Conservation (phyloP, 35 echinoderm and acorn worm species). For the Anneissia japonica region DNA sequence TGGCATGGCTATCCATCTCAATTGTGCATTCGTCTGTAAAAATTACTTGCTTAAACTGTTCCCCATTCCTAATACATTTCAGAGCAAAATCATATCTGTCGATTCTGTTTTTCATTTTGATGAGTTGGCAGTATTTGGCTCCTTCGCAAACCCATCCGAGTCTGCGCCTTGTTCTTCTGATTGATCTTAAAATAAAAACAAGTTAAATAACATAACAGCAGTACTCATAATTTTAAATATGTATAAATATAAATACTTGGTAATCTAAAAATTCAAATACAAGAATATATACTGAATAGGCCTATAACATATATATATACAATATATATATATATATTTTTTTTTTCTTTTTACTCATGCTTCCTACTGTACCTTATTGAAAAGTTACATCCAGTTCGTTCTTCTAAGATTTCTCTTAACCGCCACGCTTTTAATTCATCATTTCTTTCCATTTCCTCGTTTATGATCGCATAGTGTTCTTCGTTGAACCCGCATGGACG, state of each 20-base stretch:
- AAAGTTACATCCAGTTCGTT: neutral
- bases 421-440: neutral
- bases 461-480: neutral
- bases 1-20: neutral
- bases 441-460: neutral
- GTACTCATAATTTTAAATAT: too few relatives aligned
- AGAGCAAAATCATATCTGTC: neutral
- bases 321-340: too few relatives aligned
- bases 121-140: constrained; percentile 20
- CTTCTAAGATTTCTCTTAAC: neutral
- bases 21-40: constrained; percentile 54
- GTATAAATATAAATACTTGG: too few relatives aligned
- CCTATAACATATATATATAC: too few relatives aligned
- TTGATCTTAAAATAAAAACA: neutral
- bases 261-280: too few relatives aligned
- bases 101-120: neutral
- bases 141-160: constrained; percentile 16
- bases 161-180: constrained; percentile 16
- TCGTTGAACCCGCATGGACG: neutral
- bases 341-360: too few relatives aligned
- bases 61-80: neutral
- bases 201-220: neutral
- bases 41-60: constrained; percentile 36
- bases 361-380: neutral
- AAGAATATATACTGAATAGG: too few relatives aligned